These are phyloP conservation scores for Lepidonotus clava DNA, from an alignment of 2,888 invertebrate species.

Conservation along the genomic window DNA sequence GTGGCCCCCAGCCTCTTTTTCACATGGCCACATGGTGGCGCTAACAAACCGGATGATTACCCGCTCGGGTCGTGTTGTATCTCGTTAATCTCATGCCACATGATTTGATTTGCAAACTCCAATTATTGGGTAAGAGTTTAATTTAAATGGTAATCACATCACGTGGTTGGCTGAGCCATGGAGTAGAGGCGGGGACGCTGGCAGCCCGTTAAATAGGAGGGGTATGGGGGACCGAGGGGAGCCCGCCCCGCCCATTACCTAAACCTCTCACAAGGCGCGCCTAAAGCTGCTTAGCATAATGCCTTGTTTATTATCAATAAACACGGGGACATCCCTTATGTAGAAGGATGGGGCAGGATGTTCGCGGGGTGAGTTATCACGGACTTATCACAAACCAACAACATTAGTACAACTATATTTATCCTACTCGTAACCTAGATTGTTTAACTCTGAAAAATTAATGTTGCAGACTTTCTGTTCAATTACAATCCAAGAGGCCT, in stretches of 20 bases:
- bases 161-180: constrained; percentile 8
- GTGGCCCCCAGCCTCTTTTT: neutral
- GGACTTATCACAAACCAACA: neutral
- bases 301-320: constrained; percentile 40
- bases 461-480: too few relatives aligned
- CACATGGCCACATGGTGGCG: constrained; percentile 48
- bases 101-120: constrained; percentile 53
- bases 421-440: too few relatives aligned
- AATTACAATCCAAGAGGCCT: too few relatives aligned
- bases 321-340: neutral
- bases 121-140: constrained; percentile 54
- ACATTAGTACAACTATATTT: neutral
- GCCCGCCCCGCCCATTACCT: neutral
- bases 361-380: too few relatives aligned
- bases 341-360: too few relatives aligned
- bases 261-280: neutral
- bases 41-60: constrained; percentile 50
- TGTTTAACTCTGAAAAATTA: too few relatives aligned
- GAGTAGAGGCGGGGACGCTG: neutral
- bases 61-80: neutral
- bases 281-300: constrained; percentile 18
- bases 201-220: neutral
- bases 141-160: constrained; percentile 54
- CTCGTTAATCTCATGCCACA: constrained; percentile 50
- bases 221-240: neutral